Conservation (phyloP, 2,113 vertebrate species). For the Nyctibius bracteatus region DNA sequence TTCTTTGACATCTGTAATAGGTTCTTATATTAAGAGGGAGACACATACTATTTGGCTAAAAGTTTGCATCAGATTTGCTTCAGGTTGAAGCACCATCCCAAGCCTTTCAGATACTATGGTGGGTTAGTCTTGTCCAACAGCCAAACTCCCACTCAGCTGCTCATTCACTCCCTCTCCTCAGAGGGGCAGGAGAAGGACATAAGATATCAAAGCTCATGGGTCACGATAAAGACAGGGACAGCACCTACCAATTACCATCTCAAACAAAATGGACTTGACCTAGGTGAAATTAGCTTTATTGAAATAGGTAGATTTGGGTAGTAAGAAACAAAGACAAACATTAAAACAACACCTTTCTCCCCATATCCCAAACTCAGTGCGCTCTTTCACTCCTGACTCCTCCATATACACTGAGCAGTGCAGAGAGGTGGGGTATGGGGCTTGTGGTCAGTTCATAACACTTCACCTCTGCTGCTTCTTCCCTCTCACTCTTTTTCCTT, state of each 20-base stretch:
- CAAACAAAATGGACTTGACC: not conserved
- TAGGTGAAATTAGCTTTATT: not conserved
- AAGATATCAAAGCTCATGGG: not conserved
- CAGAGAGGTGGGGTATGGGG: fast-evolving
- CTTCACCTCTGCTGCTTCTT: not conserved
- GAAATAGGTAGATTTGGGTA: not conserved
- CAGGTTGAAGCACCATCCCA: not conserved
- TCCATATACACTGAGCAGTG: fast-evolving
- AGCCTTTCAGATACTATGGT: not conserved
- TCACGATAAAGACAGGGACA: not conserved
- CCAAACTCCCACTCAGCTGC: not conserved
- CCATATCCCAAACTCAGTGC: not conserved
- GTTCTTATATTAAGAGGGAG: not conserved
- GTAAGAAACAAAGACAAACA: not conserved
- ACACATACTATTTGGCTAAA: not conserved
- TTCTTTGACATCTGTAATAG: not conserved
- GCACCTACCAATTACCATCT: too few relatives aligned
- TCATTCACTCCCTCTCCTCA: not conserved
- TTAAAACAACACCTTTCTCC: not conserved
- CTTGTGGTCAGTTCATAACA: not conserved
- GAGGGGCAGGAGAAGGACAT: not conserved
- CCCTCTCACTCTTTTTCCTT: not conserved
- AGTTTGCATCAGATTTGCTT: not conserved
- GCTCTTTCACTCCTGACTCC: not conserved
- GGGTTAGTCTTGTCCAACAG: not conserved